phyloP scores from a whole-genome alignment of 2,888 invertebrate species.

The Ormia ochracea region DNA sequence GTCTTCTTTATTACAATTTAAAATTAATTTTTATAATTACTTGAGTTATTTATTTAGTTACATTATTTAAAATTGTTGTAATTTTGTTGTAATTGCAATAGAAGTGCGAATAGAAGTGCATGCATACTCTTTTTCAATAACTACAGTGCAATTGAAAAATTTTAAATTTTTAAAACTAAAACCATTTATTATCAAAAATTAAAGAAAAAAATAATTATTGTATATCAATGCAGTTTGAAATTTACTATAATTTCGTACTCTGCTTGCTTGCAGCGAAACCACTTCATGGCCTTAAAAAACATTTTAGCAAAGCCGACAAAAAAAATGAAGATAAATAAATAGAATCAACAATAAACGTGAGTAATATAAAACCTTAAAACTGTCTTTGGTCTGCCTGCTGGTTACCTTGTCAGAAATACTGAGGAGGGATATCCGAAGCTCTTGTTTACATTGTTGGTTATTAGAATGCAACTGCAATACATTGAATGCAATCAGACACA shows the following conservation, averaged over 20 bases:
- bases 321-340: background rate
- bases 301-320: slow-evolving; percentile 39
- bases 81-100: too few species aligned
- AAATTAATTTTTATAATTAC: too few species aligned
- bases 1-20: too few species aligned
- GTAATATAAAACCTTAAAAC: slow-evolving; percentile 48
- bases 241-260: slow-evolving; percentile 11
- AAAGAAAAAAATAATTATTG: slow-evolving; percentile 30
- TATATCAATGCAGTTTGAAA: slow-evolving; percentile 34
- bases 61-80: too few species aligned
- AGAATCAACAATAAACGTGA: slow-evolving; percentile 37
- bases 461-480: slow-evolving; percentile 11
- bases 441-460: slow-evolving; percentile 33
- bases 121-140: slow-evolving; percentile 49
- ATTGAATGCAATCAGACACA: too few species aligned
- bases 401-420: slow-evolving; percentile 1
- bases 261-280: background rate
- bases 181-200: slow-evolving; percentile 54
- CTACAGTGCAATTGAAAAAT: slow-evolving; percentile 49
- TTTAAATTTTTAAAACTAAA: slow-evolving; percentile 39
- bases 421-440: background rate
- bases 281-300: slow-evolving; percentile 10
- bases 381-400: slow-evolving; percentile 7
- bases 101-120: background rate
- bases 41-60: too few species aligned